phyloP scores from a whole-genome alignment of 2,888 invertebrate species.

The Drosophila differens region DNA sequence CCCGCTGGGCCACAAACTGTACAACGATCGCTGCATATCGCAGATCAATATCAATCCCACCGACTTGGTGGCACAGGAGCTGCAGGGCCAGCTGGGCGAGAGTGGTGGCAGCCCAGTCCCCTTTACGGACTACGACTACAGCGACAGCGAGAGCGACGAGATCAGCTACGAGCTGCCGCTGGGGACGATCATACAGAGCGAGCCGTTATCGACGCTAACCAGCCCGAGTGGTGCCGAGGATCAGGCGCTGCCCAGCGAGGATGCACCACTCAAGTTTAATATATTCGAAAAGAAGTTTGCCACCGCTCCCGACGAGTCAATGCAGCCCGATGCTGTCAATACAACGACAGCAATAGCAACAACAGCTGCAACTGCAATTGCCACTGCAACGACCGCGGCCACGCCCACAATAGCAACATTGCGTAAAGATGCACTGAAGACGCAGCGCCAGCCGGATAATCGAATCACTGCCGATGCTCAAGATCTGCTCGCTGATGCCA shows the following conservation, averaged over 20 bases:
- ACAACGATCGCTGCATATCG: slow-evolving; percentile 83
- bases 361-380: slow-evolving; percentile 13
- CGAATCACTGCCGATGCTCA: slow-evolving; percentile 35
- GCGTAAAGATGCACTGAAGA: slow-evolving; percentile 29
- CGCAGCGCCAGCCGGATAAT: slow-evolving; percentile 14
- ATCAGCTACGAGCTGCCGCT: slow-evolving; percentile 27
- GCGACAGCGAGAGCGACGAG: slow-evolving; percentile 74
- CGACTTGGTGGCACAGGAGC: slow-evolving; percentile 73
- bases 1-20: slow-evolving; percentile 82
- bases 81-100: slow-evolving; percentile 52
- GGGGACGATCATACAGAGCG: slow-evolving; percentile 21
- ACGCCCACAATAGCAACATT: slow-evolving; percentile 38
- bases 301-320: slow-evolving; percentile 41
- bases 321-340: slow-evolving; percentile 26
- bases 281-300: slow-evolving; percentile 83
- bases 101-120: slow-evolving; percentile 6
- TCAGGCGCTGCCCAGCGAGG: slow-evolving; percentile 72
- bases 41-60: slow-evolving; percentile 79
- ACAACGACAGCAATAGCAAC: slow-evolving; percentile 22
- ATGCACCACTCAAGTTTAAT: slow-evolving; percentile 84
- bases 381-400: slow-evolving; percentile 22
- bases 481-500: slow-evolving; percentile 62
- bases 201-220: slow-evolving; percentile 10
- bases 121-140: slow-evolving; percentile 72
- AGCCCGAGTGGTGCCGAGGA: slow-evolving; percentile 45